A percentile compares a stretch with the other conserved stretches of the same genome.
phyloP scores from a whole-genome alignment of 2,888 invertebrate genomes.

The Heteromyza rotundicornis region DNA sequence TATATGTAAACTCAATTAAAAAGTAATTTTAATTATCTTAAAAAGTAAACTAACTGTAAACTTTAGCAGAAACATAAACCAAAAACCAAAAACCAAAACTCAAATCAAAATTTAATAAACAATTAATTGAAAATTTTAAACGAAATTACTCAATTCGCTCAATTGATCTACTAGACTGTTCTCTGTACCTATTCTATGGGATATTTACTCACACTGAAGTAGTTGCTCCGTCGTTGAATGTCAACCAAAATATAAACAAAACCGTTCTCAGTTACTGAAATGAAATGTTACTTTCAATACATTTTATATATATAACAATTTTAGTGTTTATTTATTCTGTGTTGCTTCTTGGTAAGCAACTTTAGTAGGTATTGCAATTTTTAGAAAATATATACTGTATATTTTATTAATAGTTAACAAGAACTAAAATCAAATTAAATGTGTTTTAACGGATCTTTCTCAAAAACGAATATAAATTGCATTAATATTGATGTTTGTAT shows the following conservation, averaged over 20 bases:
- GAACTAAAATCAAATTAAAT: no score
- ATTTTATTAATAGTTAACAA: no score
- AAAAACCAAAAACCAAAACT: constrained; percentile 3
- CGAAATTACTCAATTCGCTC: neutral
- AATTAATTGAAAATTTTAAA: neutral
- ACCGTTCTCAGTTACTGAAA: no score
- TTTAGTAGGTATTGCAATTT: no score
- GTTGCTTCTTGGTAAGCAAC: no score
- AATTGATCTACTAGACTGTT: neutral
- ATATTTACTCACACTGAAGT: neutral
- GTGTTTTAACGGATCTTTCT: neutral
- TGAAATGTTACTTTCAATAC: no score
- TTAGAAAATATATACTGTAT: no score
- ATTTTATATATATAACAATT: no score
- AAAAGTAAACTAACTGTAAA: neutral
- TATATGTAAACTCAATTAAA: neutral
- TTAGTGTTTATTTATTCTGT: no score
- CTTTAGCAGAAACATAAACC: constrained; percentile 10
- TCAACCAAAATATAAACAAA: no score
- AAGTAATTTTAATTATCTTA: neutral
- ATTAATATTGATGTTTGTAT: neutral
- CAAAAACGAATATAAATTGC: no score
- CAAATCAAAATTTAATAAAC: constrained; percentile 5
- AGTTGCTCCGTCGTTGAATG: constrained; percentile 10
- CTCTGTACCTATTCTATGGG: neutral